Percentiles rank a stretch among this genome's conserved stretches.
Evolutionary conservation across 2,888 invertebrate genomes (phyloP).

Genomic region (Pemphredon lugubris): DNA sequence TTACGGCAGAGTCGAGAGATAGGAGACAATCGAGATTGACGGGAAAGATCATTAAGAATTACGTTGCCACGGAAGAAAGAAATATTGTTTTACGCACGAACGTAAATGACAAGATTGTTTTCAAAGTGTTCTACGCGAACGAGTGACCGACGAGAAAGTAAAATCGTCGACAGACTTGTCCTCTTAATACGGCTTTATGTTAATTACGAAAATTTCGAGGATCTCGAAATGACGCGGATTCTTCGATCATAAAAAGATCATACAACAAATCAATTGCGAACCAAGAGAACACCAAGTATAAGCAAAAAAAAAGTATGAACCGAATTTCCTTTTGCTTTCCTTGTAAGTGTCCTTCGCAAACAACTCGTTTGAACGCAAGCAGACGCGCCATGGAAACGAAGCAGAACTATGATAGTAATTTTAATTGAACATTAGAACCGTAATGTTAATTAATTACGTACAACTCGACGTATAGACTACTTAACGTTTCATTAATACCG

Average conservation of each 20-base stretch:
- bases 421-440: background rate
- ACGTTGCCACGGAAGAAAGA: background rate
- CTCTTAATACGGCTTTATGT: too few species aligned
- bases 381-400: background rate
- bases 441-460: background rate
- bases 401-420: too few species aligned
- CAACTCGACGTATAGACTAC: background rate
- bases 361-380: constrained; percentile 12
- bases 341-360: constrained; percentile 27
- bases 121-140: constrained; percentile 22
- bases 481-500: constrained; percentile 6
- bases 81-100: background rate
- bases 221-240: too few species aligned
- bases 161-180: too few species aligned
- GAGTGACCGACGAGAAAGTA: too few species aligned
- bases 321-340: background rate
- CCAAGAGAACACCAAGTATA: too few species aligned
- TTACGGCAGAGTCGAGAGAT: too few species aligned
- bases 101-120: background rate
- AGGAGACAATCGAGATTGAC: too few species aligned
- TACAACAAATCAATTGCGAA: too few species aligned
- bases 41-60: too few species aligned
- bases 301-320: background rate
- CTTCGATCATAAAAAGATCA: too few species aligned
- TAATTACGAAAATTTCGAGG: too few species aligned